These are phyloP conservation scores for Numenius arquata DNA, from an alignment of 2,113 vertebrate genomes.

Conservation along the genomic window DNA sequence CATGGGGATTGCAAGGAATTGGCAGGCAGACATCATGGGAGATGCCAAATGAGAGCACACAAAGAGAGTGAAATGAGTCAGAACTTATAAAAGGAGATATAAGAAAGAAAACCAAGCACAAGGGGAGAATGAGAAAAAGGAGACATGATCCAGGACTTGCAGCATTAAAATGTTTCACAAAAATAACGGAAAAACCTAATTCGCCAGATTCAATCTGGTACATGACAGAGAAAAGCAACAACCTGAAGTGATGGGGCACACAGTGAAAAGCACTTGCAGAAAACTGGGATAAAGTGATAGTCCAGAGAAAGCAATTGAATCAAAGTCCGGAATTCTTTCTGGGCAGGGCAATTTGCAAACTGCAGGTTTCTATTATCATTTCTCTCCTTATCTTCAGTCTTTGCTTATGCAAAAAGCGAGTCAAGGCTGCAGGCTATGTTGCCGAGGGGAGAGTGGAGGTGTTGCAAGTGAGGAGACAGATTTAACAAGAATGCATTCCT, in stretches of 20 bases:
- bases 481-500: neutral
- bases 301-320: neutral
- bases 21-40: conserved; percentile 33
- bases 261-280: neutral
- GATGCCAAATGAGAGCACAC: conserved; percentile 52
- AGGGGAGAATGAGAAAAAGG: neutral
- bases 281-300: neutral
- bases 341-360: neutral
- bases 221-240: neutral
- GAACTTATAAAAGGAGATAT: neutral
- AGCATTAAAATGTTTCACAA: neutral
- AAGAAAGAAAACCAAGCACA: conserved; percentile 27
- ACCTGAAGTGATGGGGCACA: neutral
- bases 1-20: conserved; percentile 28
- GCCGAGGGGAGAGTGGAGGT: neutral
- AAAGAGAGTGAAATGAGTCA: conserved; percentile 38
- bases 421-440: neutral
- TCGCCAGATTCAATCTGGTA: neutral
- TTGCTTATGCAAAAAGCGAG: neutral
- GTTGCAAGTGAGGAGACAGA: neutral
- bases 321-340: neutral
- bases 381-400: neutral
- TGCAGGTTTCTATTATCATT: neutral
- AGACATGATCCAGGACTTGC: neutral
- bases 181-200: neutral